These are phyloP conservation scores for Apocrypta bakeri DNA, from an alignment of 1,140 invertebrate species.

Conservation along the genomic window DNA sequence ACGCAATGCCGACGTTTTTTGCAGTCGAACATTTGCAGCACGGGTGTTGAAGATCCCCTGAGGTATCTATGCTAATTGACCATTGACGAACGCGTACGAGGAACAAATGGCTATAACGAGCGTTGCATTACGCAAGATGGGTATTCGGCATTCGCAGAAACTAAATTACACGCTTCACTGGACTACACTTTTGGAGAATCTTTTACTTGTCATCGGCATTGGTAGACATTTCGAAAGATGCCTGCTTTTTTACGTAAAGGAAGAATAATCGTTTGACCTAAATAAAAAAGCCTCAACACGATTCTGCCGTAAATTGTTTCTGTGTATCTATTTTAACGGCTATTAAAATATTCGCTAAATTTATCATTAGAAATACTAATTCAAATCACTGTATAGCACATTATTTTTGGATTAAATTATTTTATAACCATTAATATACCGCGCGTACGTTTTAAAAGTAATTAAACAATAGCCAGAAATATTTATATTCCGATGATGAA, in stretches of 20 bases:
- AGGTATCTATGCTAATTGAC: constrained; percentile 20
- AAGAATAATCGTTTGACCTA: not conserved
- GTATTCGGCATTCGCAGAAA: not conserved
- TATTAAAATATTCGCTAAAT: not conserved
- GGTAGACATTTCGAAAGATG: no score
- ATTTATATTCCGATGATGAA: no score
- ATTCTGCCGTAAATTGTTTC: no score
- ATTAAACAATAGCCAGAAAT: no score
- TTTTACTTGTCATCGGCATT: not conserved
- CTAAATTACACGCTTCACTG: constrained; percentile 23
- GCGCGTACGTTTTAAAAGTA: no score
- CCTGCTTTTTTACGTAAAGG: no score
- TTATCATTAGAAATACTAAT: no score
- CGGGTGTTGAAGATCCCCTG: not conserved
- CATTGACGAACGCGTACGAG: not conserved
- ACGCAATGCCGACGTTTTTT: constrained; percentile 17
- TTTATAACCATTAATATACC: no score
- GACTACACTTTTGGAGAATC: not conserved
- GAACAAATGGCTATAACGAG: no score
- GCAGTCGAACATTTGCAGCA: not conserved
- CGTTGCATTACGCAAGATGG: not conserved
- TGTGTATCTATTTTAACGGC: not conserved
- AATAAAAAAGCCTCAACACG: not conserved
- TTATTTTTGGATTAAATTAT: no score
- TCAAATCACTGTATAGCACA: no score